Evolutionary conservation across 2,797 vertebrate genomes (phyloP).

Genomic region (Labroides dimidiatus): DNA sequence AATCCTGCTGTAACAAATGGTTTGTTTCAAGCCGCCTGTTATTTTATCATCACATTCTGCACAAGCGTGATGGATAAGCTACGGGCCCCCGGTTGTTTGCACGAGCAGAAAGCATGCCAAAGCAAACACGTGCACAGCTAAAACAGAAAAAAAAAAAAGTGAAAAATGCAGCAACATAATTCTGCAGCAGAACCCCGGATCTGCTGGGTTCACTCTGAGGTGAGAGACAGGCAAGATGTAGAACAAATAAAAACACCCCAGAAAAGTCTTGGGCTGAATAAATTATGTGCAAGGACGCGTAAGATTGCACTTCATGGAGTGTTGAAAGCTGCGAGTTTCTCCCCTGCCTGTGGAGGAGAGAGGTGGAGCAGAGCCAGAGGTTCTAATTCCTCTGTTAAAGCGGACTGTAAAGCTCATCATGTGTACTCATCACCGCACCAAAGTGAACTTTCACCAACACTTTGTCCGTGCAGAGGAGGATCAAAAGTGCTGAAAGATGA

Average conservation of each 20-base stretch:
- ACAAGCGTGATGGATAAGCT: slow-evolving; percentile 96
- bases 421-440: slow-evolving; percentile 36
- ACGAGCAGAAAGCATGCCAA: slow-evolving; percentile 92
- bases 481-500: slow-evolving; percentile 48
- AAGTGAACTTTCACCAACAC: slow-evolving; percentile 55
- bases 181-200: slow-evolving; percentile 86
- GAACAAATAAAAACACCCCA: slow-evolving; percentile 93
- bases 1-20: slow-evolving; percentile 89
- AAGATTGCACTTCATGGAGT: slow-evolving; percentile 77
- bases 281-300: slow-evolving; percentile 87
- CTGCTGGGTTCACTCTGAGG: slow-evolving; percentile 91
- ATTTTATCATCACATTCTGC: slow-evolving; percentile 94
- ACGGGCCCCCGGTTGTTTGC: slow-evolving; percentile 89
- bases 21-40: slow-evolving; percentile 92
- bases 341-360: slow-evolving; percentile 53
- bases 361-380: slow-evolving; percentile 80
- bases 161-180: slow-evolving; percentile 84
- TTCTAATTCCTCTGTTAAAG: slow-evolving; percentile 83
- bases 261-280: slow-evolving; percentile 89
- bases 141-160: slow-evolving; percentile 53
- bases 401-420: slow-evolving; percentile 53
- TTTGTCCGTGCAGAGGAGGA: slow-evolving; percentile 37
- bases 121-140: slow-evolving; percentile 89
- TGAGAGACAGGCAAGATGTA: slow-evolving; percentile 92
- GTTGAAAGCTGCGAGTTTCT: slow-evolving; percentile 77